Conservation (phyloP, 2,113 vertebrate genomes). For the Corythaixoides concolor region DNA sequence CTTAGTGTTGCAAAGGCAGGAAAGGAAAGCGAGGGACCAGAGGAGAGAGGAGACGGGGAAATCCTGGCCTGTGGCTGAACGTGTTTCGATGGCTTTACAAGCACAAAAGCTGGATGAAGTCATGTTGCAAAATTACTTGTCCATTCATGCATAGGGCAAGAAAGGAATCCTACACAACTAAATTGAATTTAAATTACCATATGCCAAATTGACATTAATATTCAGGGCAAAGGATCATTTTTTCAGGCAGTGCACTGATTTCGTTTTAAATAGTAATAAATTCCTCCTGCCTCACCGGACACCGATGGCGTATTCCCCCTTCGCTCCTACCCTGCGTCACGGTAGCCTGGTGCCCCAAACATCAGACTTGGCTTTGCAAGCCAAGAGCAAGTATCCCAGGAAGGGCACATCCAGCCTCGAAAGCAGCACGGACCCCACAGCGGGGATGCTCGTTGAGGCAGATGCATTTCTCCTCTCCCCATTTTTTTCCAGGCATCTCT, state of each 20-base stretch:
- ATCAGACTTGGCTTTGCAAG: not conserved
- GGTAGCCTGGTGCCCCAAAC: not conserved
- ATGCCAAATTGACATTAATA: slow-evolving; percentile 51
- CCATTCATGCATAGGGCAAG: slow-evolving; percentile 37
- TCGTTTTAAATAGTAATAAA: slow-evolving; percentile 22
- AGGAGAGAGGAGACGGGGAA: not conserved
- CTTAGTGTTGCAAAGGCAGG: slow-evolving; percentile 31
- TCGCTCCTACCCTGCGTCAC: not conserved
- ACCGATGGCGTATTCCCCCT: not conserved
- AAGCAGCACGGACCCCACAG: not conserved
- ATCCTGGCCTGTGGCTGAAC: slow-evolving; percentile 9
- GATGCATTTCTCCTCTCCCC: not conserved
- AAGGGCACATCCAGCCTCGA: not conserved
- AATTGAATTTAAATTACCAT: slow-evolving; percentile 54
- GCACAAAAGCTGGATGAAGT: slow-evolving; percentile 30
- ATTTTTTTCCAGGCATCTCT: not conserved
- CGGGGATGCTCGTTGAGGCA: fast-evolving
- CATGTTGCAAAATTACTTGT: slow-evolving; percentile 48
- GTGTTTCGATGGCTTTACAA: not conserved
- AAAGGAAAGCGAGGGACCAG: slow-evolving; percentile 9
- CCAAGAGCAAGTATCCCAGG: not conserved
- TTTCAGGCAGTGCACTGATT: slow-evolving; percentile 36
- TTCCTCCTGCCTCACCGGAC: not conserved
- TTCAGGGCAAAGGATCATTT: slow-evolving; percentile 32
- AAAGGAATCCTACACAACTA: slow-evolving; percentile 26